Percentiles rank a stretch among this genome's conserved stretches.
Conservation (phyloP, 2,888 invertebrate genomes). For the Parapristionchus giblindavisi region DNA sequence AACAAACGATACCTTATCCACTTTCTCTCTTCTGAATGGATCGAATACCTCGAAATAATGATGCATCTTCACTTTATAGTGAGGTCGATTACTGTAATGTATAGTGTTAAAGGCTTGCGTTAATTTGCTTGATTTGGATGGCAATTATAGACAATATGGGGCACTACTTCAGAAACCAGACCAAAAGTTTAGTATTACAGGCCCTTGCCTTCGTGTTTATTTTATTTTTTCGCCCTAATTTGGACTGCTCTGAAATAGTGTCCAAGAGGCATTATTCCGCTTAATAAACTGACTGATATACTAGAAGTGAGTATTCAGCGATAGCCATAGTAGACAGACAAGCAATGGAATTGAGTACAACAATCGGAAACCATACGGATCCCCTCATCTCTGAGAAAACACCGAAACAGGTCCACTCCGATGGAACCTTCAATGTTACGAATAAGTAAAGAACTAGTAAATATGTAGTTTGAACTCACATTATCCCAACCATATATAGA, state of each 20-base stretch:
- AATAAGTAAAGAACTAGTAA: not conserved
- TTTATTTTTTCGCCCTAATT: too few species aligned
- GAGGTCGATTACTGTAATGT: slow-evolving; percentile 28
- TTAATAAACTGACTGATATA: slow-evolving; percentile 7
- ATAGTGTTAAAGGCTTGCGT: not conserved
- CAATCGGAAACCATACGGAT: slow-evolving; percentile 20
- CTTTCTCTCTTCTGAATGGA: slow-evolving; percentile 26
- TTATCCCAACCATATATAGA: slow-evolving; percentile 25
- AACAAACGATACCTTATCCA: slow-evolving; percentile 25
- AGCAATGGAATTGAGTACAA: not conserved
- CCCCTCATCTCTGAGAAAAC: slow-evolving; percentile 34
- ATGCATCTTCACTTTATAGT: slow-evolving; percentile 16
- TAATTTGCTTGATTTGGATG: not conserved
- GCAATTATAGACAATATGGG: too few species aligned
- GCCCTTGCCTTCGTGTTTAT: too few species aligned
- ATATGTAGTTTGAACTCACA: not conserved
- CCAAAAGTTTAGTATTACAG: too few species aligned
- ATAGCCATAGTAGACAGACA: not conserved
- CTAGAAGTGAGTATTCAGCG: not conserved
- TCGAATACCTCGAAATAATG: slow-evolving; percentile 27
- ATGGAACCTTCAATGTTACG: slow-evolving; percentile 5
- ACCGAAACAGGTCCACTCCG: slow-evolving; percentile 30
- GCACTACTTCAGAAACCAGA: too few species aligned
- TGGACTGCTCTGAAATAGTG: too few species aligned
- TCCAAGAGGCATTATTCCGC: not conserved